Evolutionary conservation across 2,113 vertebrate genomes (phyloP).

Genomic region (Vulpes vulpes): DNA sequence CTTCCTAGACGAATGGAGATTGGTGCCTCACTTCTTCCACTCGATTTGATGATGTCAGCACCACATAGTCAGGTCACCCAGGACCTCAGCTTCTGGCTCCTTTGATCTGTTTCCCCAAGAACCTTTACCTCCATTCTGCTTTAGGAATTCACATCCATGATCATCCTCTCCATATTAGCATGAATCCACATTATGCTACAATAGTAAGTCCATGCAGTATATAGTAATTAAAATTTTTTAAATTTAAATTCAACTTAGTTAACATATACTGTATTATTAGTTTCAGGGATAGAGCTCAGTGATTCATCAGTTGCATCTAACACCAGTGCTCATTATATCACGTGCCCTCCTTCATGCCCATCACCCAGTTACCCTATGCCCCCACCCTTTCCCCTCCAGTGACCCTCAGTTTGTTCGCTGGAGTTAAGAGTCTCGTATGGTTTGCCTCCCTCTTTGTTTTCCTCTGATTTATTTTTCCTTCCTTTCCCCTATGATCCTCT

Average conservation of each 20-base stretch:
- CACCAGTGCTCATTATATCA: neutral
- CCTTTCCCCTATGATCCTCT: neutral
- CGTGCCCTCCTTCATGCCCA: neutral
- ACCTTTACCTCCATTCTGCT: neutral
- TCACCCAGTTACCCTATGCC: neutral
- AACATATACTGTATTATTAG: neutral
- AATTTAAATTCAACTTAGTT: neutral
- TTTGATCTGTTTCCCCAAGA: neutral
- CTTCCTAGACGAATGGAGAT: neutral
- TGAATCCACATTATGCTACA: neutral
- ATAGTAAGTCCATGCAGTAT: neutral
- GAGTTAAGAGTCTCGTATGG: neutral
- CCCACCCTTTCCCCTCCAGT: neutral
- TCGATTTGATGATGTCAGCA: neutral
- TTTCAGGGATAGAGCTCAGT: neutral
- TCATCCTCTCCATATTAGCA: neutral
- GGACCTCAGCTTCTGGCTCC: neutral
- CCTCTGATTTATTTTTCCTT: neutral
- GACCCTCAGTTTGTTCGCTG: neutral
- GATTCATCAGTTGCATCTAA: neutral
- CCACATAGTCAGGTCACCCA: neutral
- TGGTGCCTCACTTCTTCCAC: neutral
- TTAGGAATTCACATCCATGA: neutral
- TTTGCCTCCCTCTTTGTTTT: neutral
- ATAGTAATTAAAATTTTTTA: neutral